Base-by-base conservation (phyloP, 2,113 vertebrate species). In the Falcunculus frontatus region DNA sequence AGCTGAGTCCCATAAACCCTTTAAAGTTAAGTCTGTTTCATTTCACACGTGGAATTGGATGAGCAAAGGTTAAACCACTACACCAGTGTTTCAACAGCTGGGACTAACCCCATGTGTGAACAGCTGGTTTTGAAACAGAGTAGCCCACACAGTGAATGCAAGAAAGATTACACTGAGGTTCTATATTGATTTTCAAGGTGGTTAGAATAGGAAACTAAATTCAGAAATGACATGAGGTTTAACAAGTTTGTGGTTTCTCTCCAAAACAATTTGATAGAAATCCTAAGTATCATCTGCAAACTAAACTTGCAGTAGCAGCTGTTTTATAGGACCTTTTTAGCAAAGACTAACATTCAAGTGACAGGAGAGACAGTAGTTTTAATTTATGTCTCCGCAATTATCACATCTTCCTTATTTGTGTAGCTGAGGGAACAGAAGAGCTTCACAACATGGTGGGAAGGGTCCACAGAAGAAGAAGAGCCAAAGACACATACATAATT, bases 41-140 rank as follows among this genome's bases (percentile, higher is more conserved):
- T 84, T 77, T 89, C 72, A 60, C 53, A 21, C 53, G 41, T 70
- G 74, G 46, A 79, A 88, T 32, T 75, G 74, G 85, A 89, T 0
- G 3, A 91, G 77, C 50, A 94, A 90, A 95, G 47, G 72, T 95
- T 93, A n/a, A n/a, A n/a, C n/a, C n/a, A n/a, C n/a, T n/a, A n/a
- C n/a, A 91, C 78, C 57, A 55, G 33, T 56, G 60, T 91, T 96
- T 94, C 74, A 87, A 93, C 92, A 93, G 91, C 81, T 89, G 80
- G 63, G 56, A 89, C 75, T 65, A 84, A 60, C 47, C 30, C n/a
- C 55, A 37, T 56, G 59, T 76, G 60, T 87, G 82, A 96, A 93
- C 91, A 96, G 91, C 85, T 95, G 93, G 60, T 53, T 94, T 91
- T 79, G 72, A 95, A 93, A 87, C 22, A 39, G 76, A 96, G 78